These are phyloP conservation scores for Callimorpha dominula DNA, from an alignment of 2,888 invertebrate genomes.

Conservation along the genomic window DNA sequence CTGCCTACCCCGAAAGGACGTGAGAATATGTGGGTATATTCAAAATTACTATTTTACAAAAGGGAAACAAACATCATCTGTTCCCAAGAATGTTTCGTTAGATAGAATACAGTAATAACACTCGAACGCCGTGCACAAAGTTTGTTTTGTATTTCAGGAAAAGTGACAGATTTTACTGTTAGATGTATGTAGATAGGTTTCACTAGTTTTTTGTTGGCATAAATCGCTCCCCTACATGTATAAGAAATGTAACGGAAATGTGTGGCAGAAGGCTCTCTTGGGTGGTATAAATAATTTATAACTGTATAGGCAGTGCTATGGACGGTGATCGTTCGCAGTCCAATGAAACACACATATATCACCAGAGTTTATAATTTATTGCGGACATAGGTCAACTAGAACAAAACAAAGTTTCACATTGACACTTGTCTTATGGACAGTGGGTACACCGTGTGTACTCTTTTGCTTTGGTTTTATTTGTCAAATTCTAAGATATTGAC, in stretches of 20 bases:
- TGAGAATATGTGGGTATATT: neutral
- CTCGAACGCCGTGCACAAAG: conserved; percentile 14
- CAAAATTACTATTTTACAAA: neutral
- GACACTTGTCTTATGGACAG: conserved; percentile 32
- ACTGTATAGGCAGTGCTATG: conserved; percentile 50
- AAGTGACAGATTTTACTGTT: conserved; percentile 50
- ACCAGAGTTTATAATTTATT: conserved; percentile 51
- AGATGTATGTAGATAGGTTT: conserved; percentile 50
- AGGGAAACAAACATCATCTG: neutral
- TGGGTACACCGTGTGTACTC: neutral
- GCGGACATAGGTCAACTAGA: conserved; percentile 43
- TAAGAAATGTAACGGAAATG: conserved; percentile 68
- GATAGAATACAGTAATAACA: conserved; percentile 7
- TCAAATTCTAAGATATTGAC: too few species aligned
- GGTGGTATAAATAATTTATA: conserved; percentile 76
- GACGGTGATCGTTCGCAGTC: conserved; percentile 45
- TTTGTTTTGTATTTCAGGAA: conserved; percentile 41
- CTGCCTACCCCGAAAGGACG: too few species aligned
- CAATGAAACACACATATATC: conserved; percentile 51
- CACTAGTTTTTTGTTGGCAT: conserved; percentile 78
- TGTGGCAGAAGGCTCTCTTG: conserved; percentile 71
- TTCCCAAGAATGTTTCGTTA: conserved; percentile 1
- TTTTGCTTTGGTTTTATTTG: too few species aligned
- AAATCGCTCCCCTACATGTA: conserved; percentile 69
- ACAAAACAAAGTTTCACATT: conserved; percentile 44